These are phyloP conservation scores for Blennius ocellaris DNA, from an alignment of 2,113 vertebrate species.

Conservation along the genomic window DNA sequence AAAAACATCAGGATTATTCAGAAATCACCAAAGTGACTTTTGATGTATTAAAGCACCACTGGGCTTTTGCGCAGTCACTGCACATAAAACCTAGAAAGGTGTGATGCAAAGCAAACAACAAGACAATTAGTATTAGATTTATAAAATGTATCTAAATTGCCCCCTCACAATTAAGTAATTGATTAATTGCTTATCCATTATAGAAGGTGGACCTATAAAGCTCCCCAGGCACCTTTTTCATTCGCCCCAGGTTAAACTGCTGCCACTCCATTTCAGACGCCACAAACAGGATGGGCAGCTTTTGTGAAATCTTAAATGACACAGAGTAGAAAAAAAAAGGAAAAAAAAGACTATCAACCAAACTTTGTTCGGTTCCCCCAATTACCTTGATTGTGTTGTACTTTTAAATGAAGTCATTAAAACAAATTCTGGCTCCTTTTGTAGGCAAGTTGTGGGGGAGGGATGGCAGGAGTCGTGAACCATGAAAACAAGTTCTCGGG, in stretches of 20 bases:
- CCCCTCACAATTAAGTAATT: conserved; percentile 62
- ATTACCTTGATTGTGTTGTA: conserved; percentile 65
- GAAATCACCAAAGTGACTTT: conserved; percentile 33
- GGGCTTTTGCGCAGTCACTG: not conserved
- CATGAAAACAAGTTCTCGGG: conserved; percentile 47
- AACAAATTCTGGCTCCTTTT: conserved; percentile 42
- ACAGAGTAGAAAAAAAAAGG: not conserved
- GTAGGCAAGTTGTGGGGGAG: not conserved
- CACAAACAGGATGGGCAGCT: conserved; percentile 24
- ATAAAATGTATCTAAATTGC: conserved; percentile 42
- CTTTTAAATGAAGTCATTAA: conserved; percentile 70
- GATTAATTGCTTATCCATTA: conserved; percentile 68
- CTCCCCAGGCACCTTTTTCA: conserved; percentile 45
- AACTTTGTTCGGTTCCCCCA: conserved; percentile 46
- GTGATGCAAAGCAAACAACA: conserved; percentile 18
- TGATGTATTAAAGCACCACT: conserved; percentile 4
- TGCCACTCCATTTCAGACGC: conserved; percentile 55
- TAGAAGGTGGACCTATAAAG: conserved; percentile 62
- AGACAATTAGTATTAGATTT: conserved; percentile 41
- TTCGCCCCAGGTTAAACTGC: conserved; percentile 51
- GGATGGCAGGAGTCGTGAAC: conserved; percentile 40
- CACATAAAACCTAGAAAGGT: conserved; percentile 1
- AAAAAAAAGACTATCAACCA: conserved; percentile 48
- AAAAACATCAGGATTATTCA: conserved; percentile 6
- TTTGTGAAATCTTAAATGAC: conserved; percentile 36